Conservation (phyloP, 1,140 invertebrate species). For the Diorhabda carinulata region DNA sequence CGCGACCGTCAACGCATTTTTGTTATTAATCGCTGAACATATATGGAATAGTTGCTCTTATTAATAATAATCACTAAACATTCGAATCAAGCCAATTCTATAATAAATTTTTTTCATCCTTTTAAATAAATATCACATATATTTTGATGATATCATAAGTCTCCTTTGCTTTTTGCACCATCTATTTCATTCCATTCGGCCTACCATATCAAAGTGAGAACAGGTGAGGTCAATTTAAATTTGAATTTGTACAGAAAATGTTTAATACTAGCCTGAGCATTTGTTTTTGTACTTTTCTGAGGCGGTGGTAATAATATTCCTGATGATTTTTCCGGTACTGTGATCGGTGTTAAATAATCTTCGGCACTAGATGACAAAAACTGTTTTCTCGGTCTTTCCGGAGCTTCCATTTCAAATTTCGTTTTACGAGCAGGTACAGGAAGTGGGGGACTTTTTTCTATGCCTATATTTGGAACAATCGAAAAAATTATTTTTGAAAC, state of each 20-base stretch:
- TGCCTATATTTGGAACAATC: slow-evolving; percentile 21
- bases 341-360: slow-evolving; percentile 61
- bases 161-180: background rate
- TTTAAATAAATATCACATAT: too few relatives aligned
- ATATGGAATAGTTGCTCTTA: too few relatives aligned
- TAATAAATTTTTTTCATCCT: too few relatives aligned
- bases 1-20: too few relatives aligned
- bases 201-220: too few relatives aligned
- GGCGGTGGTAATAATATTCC: slow-evolving; percentile 44
- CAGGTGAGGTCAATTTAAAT: background rate
- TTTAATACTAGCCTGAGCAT: slow-evolving; percentile 11
- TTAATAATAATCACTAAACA: too few relatives aligned
- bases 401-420: slow-evolving; percentile 50
- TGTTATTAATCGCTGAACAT: too few relatives aligned
- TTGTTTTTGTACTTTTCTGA: slow-evolving; percentile 34
- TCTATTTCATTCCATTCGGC: background rate
- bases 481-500: too few relatives aligned
- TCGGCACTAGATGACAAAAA: slow-evolving; percentile 29
- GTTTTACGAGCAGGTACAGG: slow-evolving; percentile 61
- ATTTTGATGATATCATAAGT: slow-evolving; percentile 3
- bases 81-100: too few relatives aligned
- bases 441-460: slow-evolving; percentile 54
- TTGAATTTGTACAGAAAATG: background rate
- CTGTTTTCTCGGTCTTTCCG: slow-evolving; percentile 49
- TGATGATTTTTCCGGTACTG: slow-evolving; percentile 40